Evolutionary conservation across 2,113 vertebrate species (phyloP), one percentile per base, ranked within the genome.

Genomic region (Passerina amoena): DNA sequence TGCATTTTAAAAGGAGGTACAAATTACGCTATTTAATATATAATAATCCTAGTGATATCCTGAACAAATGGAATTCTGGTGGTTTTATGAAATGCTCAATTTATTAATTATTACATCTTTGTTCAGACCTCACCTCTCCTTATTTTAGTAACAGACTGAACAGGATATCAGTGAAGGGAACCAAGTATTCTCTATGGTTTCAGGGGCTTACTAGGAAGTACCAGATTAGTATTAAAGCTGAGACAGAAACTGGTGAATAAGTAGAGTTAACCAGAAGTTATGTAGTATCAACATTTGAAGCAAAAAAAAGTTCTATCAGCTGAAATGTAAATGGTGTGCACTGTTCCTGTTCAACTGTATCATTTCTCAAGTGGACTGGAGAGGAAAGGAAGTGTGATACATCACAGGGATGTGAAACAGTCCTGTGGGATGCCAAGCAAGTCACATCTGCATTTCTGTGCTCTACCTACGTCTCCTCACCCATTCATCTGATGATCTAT

Each of bases 31-130:
- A 16, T 91, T 94, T 90, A 82, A 83, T 59, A 23, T 73, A 31
- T 51, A 85, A 89, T 92, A 93, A 92, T 91, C n/a, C 65, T 59
- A 82, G 79, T 91, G 61, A 68, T 94, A 96, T 70, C 73, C 73
- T 85, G 69, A 82, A 63, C 59, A 88, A 75, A 83, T 69, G 11
- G 60, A 77, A 68, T 86, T 83, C 28, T 66, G 50, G 6, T 89
- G 30, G 2, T 48, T 93, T 93, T 85, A 88, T 91, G 8, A 59
- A 85, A 80, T 24, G 12, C 35, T 82, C 3, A 0, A 53, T 94
- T 72, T 61, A 59, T 75, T 89, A 72, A 79, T 92, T 72, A 47
- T 76, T 76, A 63, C 30, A 12, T 35, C 33, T 96, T 64, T 88
- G 42, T 92, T 92, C 64, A 77, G 35, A 83, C 47, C 24, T 72